These are phyloP conservation scores for Steromphala cineraria DNA, from an alignment of 2,888 invertebrate genomes.

Conservation along the genomic window DNA sequence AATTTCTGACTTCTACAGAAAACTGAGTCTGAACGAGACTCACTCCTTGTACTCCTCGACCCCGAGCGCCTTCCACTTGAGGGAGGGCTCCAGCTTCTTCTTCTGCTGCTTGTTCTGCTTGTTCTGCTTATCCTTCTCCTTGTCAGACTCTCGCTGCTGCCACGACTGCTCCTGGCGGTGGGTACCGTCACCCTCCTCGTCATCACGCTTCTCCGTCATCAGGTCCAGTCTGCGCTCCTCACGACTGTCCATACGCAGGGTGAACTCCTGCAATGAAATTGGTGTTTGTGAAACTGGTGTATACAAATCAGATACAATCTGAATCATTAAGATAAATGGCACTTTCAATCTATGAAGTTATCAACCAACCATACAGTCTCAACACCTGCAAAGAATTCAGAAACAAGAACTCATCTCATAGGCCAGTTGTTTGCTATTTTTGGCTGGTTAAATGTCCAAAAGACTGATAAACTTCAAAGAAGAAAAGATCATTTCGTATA, in stretches of 20 bases:
- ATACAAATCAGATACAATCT: background rate
- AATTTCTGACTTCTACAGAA: too few relatives aligned
- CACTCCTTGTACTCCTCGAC: slow-evolving; percentile 65
- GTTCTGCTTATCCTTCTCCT: slow-evolving; percentile 55
- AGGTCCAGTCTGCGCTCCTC: slow-evolving; percentile 46
- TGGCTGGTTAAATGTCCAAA: too few relatives aligned
- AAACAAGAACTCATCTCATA: too few relatives aligned
- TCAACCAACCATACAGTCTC: too few relatives aligned
- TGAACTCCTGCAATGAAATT: slow-evolving; percentile 45
- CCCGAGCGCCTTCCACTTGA: slow-evolving; percentile 71
- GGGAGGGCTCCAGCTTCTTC: slow-evolving; percentile 70
- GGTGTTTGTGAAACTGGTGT: background rate
- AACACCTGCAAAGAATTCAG: too few relatives aligned
- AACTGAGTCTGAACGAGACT: slow-evolving; percentile 6
- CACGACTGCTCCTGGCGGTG: slow-evolving; percentile 39
- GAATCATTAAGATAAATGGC: too few relatives aligned
- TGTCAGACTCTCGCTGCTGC: slow-evolving; percentile 44
- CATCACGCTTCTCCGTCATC: slow-evolving; percentile 42
- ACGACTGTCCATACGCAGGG: slow-evolving; percentile 48
- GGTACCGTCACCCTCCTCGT: slow-evolving; percentile 47
- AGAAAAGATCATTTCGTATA: too few relatives aligned
- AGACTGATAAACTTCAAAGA: too few relatives aligned
- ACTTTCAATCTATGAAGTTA: too few relatives aligned
- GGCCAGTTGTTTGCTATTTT: too few relatives aligned
- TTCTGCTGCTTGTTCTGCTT: slow-evolving; percentile 60